phyloP scores from a whole-genome alignment of 2,888 invertebrate species.

The Amblyjoppa proteus region DNA sequence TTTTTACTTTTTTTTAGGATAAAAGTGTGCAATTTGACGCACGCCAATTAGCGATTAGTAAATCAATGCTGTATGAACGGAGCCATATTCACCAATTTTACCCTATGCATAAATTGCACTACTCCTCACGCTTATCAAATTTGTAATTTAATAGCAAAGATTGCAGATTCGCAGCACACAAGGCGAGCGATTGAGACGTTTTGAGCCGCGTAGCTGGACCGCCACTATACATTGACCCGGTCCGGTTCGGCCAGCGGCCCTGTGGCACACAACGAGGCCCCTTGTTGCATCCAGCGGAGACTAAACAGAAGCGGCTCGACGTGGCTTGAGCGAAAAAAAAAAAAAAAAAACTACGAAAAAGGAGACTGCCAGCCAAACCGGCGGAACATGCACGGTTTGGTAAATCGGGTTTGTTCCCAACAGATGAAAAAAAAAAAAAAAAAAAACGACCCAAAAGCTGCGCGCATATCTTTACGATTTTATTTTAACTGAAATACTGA shows the following conservation, averaged over 20 bases:
- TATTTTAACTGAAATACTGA: neutral
- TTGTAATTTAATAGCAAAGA: slow-evolving; percentile 37
- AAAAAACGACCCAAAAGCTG: neutral
- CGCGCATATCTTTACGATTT: neutral
- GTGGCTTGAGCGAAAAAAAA: slow-evolving; percentile 40
- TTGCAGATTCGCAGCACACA: slow-evolving; percentile 53
- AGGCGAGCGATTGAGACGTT: slow-evolving; percentile 61
- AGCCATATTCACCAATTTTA: neutral
- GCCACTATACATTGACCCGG: slow-evolving; percentile 56
- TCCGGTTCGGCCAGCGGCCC: slow-evolving; percentile 41
- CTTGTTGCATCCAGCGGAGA: slow-evolving; percentile 60
- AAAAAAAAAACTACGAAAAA: slow-evolving; percentile 32
- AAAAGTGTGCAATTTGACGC: no score
- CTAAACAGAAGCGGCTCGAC: slow-evolving; percentile 42
- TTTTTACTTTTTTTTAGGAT: no score
- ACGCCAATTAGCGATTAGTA: no score
- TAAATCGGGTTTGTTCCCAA: slow-evolving; percentile 40
- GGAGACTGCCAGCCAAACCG: slow-evolving; percentile 24
- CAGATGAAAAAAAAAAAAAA: slow-evolving; percentile 12
- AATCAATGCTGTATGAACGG: no score
- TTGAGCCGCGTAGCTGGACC: slow-evolving; percentile 28
- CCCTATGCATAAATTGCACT: neutral
- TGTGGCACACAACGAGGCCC: slow-evolving; percentile 63
- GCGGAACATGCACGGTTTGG: slow-evolving; percentile 30
- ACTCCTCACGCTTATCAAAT: neutral